These are phyloP conservation scores for Polypterus senegalus DNA, from an alignment of 2,113 vertebrate species.

Conservation along the genomic window DNA sequence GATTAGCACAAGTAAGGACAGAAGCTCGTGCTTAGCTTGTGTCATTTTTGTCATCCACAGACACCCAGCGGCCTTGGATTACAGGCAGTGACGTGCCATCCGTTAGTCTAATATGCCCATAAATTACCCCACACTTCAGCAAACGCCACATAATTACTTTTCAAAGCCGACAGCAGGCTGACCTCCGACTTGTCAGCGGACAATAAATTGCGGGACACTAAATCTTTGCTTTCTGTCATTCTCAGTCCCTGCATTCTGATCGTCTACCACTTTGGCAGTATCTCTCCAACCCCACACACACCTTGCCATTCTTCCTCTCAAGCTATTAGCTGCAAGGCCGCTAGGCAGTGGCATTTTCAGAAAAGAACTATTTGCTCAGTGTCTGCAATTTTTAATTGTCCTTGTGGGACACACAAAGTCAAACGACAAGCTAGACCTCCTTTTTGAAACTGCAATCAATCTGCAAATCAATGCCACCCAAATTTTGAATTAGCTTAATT, in stretches of 20 bases:
- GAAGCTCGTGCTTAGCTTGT: no score
- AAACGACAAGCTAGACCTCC: no score
- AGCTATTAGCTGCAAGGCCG: slow-evolving; percentile 13
- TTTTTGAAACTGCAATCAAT: no score
- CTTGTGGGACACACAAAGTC: neutral
- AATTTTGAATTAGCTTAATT: no score
- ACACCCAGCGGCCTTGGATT: neutral
- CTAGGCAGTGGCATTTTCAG: slow-evolving; percentile 5
- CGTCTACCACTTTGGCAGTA: neutral
- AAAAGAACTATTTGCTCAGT: slow-evolving; percentile 6
- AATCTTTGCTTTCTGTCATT: slow-evolving; percentile 3
- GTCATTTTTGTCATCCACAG: neutral
- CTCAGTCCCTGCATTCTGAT: neutral
- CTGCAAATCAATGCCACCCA: no score
- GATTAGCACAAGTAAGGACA: no score
- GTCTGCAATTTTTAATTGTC: neutral
- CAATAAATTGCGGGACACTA: slow-evolving; percentile 26
- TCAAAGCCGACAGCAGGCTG: slow-evolving; percentile 29
- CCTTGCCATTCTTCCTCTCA: neutral
- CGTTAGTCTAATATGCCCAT: slow-evolving; percentile 3
- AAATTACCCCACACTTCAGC: slow-evolving; percentile 22
- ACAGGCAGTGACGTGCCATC: neutral
- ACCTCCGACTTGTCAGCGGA: slow-evolving; percentile 28
- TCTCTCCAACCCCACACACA: neutral
- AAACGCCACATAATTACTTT: slow-evolving; percentile 47